Percentiles rank a stretch among this genome's conserved stretches.
These are phyloP conservation scores for Lethocerus indicus DNA, from an alignment of 1,140 invertebrate species.

Conservation along the genomic window DNA sequence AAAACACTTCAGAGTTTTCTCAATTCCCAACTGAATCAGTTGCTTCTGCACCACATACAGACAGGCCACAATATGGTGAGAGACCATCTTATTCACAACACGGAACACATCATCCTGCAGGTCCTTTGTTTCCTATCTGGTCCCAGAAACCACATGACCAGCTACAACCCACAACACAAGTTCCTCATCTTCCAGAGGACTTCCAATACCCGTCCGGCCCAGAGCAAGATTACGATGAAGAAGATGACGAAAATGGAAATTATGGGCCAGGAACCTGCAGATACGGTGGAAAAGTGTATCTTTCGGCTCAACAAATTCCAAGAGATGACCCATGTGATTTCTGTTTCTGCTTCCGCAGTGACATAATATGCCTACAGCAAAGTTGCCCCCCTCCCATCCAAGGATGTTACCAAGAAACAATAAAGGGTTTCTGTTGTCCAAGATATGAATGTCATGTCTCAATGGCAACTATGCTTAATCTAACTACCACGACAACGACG, in stretches of 20 bases:
- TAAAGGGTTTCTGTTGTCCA: slow-evolving; percentile 86
- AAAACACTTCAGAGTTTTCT: no score
- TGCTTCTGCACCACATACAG: background rate
- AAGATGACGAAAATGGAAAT: slow-evolving; percentile 49
- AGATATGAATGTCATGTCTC: slow-evolving; percentile 83
- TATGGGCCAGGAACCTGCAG: slow-evolving; percentile 78
- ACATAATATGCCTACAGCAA: slow-evolving; percentile 88
- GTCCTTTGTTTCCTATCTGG: slow-evolving; percentile 8
- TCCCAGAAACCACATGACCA: slow-evolving; percentile 15
- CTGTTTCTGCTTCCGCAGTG: slow-evolving; percentile 92
- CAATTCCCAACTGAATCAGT: background rate
- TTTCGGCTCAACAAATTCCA: slow-evolving; percentile 87
- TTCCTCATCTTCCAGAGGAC: slow-evolving; percentile 10
- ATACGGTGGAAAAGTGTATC: slow-evolving; percentile 79
- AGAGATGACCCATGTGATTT: slow-evolving; percentile 88
- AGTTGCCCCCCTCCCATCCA: slow-evolving; percentile 85
- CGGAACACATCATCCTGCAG: background rate
- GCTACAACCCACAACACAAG: slow-evolving; percentile 7
- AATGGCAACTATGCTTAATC: slow-evolving; percentile 56
- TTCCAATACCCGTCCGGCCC: slow-evolving; percentile 17
- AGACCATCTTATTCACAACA: background rate
- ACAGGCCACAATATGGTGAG: no score
- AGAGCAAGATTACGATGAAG: slow-evolving; percentile 39
- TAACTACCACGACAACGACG: slow-evolving; percentile 67
- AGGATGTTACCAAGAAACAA: slow-evolving; percentile 77